Percentiles rank a stretch among this genome's conserved stretches.
Evolutionary conservation across 2,797 vertebrate genomes (phyloP).

Genomic region (Todus mexicanus): DNA sequence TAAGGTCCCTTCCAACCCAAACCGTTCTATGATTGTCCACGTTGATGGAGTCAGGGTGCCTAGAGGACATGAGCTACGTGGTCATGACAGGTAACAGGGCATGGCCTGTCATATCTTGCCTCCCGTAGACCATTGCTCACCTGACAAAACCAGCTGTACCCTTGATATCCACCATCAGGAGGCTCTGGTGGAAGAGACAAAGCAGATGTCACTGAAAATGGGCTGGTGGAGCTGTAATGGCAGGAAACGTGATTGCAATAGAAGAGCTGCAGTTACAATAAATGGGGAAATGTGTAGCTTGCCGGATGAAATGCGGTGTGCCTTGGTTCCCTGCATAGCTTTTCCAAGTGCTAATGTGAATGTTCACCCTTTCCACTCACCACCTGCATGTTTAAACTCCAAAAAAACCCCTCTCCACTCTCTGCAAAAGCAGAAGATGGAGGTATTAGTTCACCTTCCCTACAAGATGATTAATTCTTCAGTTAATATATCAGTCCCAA

Average conservation of each 20-base stretch:
- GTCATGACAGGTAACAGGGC: rapidly evolving
- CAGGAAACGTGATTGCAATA: rapidly evolving
- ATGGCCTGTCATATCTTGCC: neutral
- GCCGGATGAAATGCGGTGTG: neutral
- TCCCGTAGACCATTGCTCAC: neutral
- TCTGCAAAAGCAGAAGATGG: neutral
- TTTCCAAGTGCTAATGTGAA: neutral
- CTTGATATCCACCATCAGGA: neutral
- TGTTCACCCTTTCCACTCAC: rapidly evolving
- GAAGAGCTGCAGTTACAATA: neutral
- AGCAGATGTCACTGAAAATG: neutral
- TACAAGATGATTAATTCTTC: neutral
- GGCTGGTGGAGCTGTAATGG: rapidly evolving
- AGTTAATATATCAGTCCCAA: neutral
- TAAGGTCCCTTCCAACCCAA: no score
- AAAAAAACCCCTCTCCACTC: neutral
- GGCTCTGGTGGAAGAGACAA: neutral
- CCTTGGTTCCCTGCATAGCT: rapidly evolving
- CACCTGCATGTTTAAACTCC: rapidly evolving
- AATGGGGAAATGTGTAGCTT: neutral
- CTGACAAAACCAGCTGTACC: rapidly evolving
- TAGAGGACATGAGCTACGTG: rapidly evolving
- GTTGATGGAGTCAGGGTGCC: neutral
- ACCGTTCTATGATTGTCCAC: no score
- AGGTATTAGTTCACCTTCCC: neutral